Evolutionary conservation across 2,113 vertebrate genomes (phyloP).

Genomic region (Reinhardtius hippoglossoides): DNA sequence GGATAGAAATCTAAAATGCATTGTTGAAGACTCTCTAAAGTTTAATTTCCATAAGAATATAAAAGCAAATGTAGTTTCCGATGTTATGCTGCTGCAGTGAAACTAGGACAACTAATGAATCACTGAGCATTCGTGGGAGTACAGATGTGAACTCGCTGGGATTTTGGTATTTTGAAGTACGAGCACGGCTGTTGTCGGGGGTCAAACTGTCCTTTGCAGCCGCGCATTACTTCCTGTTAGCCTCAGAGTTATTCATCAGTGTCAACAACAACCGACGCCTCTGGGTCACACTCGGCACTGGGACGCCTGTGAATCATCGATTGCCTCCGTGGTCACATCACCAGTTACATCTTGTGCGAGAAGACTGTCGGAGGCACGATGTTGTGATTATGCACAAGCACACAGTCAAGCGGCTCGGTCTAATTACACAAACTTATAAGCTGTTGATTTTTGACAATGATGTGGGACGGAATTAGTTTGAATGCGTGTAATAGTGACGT

Average conservation of each 20-base stretch:
- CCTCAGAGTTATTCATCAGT: conserved; percentile 42
- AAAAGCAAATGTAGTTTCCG: too few species aligned
- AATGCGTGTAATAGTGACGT: conserved; percentile 31
- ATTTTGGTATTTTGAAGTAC: background rate
- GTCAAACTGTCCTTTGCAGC: conserved; percentile 28
- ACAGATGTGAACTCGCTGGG: conserved; percentile 16
- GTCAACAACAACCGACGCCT: conserved; percentile 43
- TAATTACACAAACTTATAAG: conserved; percentile 32
- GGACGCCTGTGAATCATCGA: conserved; percentile 50
- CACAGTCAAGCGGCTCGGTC: background rate
- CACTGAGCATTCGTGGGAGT: conserved; percentile 9
- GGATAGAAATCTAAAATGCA: too few species aligned
- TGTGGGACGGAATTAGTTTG: conserved; percentile 10
- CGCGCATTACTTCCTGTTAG: conserved; percentile 34
- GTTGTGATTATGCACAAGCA: conserved; percentile 25
- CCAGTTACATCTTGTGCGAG: conserved; percentile 26
- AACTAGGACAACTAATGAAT: conserved; percentile 5
- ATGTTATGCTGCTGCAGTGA: background rate
- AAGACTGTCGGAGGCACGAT: conserved; percentile 3
- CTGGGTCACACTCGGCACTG: conserved; percentile 46
- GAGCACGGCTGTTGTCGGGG: background rate
- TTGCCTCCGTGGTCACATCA: conserved; percentile 36
- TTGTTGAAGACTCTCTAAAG: too few species aligned
- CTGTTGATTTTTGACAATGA: conserved; percentile 18
- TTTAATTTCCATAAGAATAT: too few species aligned